Evolutionary conservation across 2,888 invertebrate species (phyloP).

Genomic region (Tineola bisselliella): DNA sequence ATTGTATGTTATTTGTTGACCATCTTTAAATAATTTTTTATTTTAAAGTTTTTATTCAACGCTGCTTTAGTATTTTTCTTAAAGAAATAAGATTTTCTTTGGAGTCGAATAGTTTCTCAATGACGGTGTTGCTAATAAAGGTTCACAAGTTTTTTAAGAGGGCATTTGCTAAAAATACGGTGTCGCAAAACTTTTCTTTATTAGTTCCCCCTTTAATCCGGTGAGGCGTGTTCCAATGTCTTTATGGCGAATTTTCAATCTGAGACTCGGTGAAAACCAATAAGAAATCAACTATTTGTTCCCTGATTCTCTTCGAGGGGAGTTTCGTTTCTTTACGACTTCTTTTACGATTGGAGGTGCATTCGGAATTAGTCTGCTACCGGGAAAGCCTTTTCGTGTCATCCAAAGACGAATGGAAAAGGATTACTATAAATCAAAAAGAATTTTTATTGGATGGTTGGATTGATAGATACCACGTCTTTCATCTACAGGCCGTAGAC

Average conservation of each 20-base stretch:
- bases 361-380: slow-evolving; percentile 61
- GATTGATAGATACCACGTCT: background rate
- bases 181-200: slow-evolving; percentile 67
- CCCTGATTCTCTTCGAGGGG: slow-evolving; percentile 61
- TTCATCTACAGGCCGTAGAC: background rate
- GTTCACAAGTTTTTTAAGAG: slow-evolving; percentile 53
- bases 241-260: slow-evolving; percentile 68
- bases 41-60: background rate
- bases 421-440: slow-evolving; percentile 48
- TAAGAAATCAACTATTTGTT: slow-evolving; percentile 67
- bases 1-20: no score
- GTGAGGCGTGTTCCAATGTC: slow-evolving; percentile 65
- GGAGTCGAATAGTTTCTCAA: background rate
- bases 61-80: background rate
- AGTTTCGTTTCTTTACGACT: slow-evolving; percentile 63
- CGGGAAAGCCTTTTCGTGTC: slow-evolving; percentile 63
- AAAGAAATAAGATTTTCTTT: background rate
- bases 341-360: slow-evolving; percentile 68
- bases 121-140: slow-evolving; percentile 24
- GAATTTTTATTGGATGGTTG: slow-evolving; percentile 14
- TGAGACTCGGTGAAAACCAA: slow-evolving; percentile 64
- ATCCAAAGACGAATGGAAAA: slow-evolving; percentile 56
- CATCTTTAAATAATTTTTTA: background rate
- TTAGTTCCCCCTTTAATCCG: slow-evolving; percentile 66
- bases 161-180: slow-evolving; percentile 63